Conservation (phyloP, 2,113 vertebrate genomes). For the Brienomyrus longianalis region DNA sequence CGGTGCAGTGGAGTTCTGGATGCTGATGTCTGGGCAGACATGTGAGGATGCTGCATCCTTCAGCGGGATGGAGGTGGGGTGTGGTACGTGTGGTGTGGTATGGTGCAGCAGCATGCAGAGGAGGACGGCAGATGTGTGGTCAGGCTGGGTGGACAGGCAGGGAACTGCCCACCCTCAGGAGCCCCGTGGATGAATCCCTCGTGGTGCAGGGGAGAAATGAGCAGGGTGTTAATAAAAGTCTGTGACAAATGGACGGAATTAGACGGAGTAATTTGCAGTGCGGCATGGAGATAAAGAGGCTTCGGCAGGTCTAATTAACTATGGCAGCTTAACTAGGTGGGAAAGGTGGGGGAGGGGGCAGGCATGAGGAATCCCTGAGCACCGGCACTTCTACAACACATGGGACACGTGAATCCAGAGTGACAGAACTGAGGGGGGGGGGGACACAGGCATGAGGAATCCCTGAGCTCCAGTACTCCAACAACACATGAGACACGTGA, state of each 20-base stretch:
- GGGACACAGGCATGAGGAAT: too few species aligned
- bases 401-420: too few species aligned
- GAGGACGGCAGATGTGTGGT: not conserved
- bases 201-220: not conserved
- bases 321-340: not conserved
- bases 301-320: not conserved
- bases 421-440: too few species aligned
- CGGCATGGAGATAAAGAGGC: not conserved
- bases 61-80: not conserved
- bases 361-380: not conserved
- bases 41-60: not conserved
- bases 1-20: not conserved
- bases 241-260: not conserved
- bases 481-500: too few species aligned
- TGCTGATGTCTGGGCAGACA: not conserved
- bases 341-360: not conserved
- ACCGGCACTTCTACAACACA: not conserved
- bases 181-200: not conserved
- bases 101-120: not conserved
- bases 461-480: too few species aligned
- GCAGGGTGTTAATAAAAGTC: not conserved
- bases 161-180: not conserved
- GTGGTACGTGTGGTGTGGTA: not conserved
- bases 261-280: not conserved
- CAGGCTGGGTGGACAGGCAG: not conserved